Base-by-base conservation (phyloP, 2,888 invertebrate genomes). In the Xestoiulus laeticollis region DNA sequence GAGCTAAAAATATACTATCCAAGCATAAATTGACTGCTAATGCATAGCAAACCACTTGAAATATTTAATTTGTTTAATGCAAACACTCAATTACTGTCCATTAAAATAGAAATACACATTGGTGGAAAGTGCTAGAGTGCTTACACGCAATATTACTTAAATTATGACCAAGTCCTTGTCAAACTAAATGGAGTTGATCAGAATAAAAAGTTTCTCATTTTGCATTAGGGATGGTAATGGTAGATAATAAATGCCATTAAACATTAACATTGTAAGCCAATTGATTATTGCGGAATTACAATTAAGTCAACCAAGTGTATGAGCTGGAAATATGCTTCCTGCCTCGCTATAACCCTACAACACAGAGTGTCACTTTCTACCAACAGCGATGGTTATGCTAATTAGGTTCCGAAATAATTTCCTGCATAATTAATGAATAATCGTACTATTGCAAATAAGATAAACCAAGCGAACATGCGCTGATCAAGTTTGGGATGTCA, bases 11-110 rank as follows among this genome's bases (percentile, higher is more conserved):
- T 68, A 59, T n/a, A 59, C 19, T 59, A 2, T 16, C 19, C 16
- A 48, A 14, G 48, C 12, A 48, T 48, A 19, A 48, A 48, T 19
- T 16, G n/a, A 1, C 53, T 59, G 22, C n/a, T n/a, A 16, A 48
- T 59, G 26, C 68, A 4, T 12, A 26, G 26, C 0, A 68, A 68
- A 68, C 10, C 10, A 6, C 68, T 68, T 68, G 68, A 68, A 68
- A 68, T 68, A 68, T 68, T 68, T 68, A 68, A 68, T 68, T 68
- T 26, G 26, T 68, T 68, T 68, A 68, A 68, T 68, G 68, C 68
- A 68, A 26, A 22, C 26, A 22, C 26, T 68, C 68, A 68, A 68
- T 68, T 68, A 68, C 4, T 68, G 68, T 26, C 68, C 68, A n/a
- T 68, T 22, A 68, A 22, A 68, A 26, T 26, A 68, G 68, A 68